Evolutionary conservation across 2,888 invertebrate genomes (phyloP).

Genomic region (Allygus modestus): DNA sequence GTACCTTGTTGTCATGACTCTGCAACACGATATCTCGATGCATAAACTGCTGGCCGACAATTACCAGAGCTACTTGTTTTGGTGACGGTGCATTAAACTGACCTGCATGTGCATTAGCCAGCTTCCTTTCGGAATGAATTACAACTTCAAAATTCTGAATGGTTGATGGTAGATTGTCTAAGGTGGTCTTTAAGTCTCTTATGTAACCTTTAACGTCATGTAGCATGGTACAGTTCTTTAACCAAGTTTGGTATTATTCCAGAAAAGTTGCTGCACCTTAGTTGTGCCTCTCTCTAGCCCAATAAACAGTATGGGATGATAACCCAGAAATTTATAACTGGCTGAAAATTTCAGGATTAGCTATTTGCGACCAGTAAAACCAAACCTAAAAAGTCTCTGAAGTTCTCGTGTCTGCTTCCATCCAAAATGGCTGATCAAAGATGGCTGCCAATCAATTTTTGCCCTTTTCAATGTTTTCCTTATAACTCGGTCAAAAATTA

Average conservation of each 20-base stretch:
- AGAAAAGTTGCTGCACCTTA: slow-evolving; percentile 36
- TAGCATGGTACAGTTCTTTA: slow-evolving; percentile 55
- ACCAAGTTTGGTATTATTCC: slow-evolving; percentile 39
- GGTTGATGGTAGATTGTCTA: slow-evolving; percentile 57
- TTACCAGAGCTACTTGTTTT: slow-evolving; percentile 62
- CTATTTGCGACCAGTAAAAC: no score
- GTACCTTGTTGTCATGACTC: slow-evolving; percentile 61
- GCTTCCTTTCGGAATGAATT: slow-evolving; percentile 60
- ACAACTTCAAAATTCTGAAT: slow-evolving; percentile 60
- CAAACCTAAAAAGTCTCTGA: no score
- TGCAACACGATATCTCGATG: slow-evolving; percentile 67
- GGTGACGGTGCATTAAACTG: slow-evolving; percentile 59
- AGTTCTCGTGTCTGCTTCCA: no score
- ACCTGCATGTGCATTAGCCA: slow-evolving; percentile 38
- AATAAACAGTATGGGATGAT: no score
- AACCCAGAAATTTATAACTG: no score
- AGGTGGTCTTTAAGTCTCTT: slow-evolving; percentile 57
- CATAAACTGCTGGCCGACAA: slow-evolving; percentile 54
- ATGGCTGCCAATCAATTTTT: no score
- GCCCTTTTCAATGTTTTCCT: no score
- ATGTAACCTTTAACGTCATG: slow-evolving; percentile 62
- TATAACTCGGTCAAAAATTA: no score
- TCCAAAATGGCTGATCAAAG: no score
- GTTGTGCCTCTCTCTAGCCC: slow-evolving; percentile 51
- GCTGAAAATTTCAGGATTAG: no score